Evolutionary conservation across 2,888 invertebrate species (phyloP).

Genomic region (Ochropacha duplaris): DNA sequence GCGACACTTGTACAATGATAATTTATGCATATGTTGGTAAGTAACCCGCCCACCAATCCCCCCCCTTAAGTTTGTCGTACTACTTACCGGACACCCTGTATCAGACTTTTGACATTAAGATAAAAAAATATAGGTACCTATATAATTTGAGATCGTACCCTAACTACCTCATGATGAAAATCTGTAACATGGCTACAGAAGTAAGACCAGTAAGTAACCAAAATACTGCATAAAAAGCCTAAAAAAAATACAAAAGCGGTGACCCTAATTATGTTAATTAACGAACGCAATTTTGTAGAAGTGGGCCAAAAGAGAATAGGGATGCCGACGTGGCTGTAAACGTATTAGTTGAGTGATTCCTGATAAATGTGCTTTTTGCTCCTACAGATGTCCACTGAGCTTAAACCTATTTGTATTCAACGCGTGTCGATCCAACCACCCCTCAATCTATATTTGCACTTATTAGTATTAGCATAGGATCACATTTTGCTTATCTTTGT

Average conservation of each 20-base stretch:
- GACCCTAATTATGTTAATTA: background rate
- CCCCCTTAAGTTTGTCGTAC: too few relatives aligned
- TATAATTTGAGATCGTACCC: too few relatives aligned
- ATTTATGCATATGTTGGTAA: too few relatives aligned
- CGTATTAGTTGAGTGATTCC: constrained; percentile 4
- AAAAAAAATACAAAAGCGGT: background rate
- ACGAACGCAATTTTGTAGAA: background rate
- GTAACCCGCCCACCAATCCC: too few relatives aligned
- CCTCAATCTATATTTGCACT: background rate
- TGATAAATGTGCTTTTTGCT: background rate
- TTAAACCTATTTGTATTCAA: background rate
- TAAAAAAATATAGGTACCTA: too few relatives aligned
- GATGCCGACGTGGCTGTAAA: constrained; percentile 4
- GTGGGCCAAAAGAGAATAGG: background rate
- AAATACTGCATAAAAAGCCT: background rate
- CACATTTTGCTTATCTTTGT: background rate
- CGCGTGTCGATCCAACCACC: background rate
- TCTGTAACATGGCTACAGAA: too few relatives aligned
- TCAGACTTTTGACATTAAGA: too few relatives aligned
- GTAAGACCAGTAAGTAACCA: too few relatives aligned
- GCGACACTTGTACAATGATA: too few relatives aligned
- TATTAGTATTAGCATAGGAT: background rate
- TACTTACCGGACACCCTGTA: too few relatives aligned
- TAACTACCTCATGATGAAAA: too few relatives aligned
- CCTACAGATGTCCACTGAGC: background rate